Evolutionary conservation across 2,888 invertebrate species (phyloP).

Genomic region (Brachyptera putata): DNA sequence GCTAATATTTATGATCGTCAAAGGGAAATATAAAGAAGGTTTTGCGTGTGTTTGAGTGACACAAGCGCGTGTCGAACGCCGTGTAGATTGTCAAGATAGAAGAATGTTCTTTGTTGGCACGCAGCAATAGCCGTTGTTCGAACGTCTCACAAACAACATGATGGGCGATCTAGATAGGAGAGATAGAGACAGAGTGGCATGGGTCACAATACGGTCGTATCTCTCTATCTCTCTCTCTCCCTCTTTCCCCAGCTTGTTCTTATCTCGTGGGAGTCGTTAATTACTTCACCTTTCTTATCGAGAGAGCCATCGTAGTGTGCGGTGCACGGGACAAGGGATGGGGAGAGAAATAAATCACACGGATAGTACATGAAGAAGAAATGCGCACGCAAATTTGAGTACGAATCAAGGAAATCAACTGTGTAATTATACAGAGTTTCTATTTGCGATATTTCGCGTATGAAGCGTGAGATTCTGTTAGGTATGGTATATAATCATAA

Average conservation of each 20-base stretch:
- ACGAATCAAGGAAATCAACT: no score
- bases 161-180: background rate
- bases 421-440: no score
- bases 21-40: background rate
- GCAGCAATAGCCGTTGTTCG: background rate
- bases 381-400: background rate
- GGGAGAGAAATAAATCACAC: constrained; percentile 31
- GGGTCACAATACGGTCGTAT: constrained; percentile 7
- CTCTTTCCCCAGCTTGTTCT: background rate
- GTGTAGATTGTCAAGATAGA: constrained; percentile 19
- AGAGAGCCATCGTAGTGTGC: constrained; percentile 26
- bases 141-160: constrained; percentile 1
- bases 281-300: constrained; percentile 27
- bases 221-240: background rate
- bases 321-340: no score
- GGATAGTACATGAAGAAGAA: constrained; percentile 6
- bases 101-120: background rate
- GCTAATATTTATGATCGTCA: no score
- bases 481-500: no score
- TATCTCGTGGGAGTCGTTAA: constrained; percentile 30
- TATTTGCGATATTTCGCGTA: no score
- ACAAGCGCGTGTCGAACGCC: constrained; percentile 11
- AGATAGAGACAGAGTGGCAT: background rate
- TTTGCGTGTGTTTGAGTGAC: constrained; percentile 15
- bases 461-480: no score